These are phyloP conservation scores for Lagorchestes hirsutus DNA, from an alignment of 2,797 vertebrate genomes.

Conservation along the genomic window DNA sequence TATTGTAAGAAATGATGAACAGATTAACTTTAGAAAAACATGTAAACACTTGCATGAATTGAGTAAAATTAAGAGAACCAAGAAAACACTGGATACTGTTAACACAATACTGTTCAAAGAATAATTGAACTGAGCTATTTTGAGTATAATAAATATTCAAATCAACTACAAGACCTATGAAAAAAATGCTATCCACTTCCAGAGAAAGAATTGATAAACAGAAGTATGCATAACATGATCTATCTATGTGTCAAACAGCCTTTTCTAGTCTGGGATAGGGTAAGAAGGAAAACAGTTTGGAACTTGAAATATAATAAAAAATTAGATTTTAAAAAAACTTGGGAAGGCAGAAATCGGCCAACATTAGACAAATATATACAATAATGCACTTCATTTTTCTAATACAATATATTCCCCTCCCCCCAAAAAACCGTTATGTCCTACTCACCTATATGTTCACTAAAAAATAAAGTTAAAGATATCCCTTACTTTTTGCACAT, in stretches of 20 bases:
- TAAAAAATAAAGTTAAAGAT: constrained; percentile 28
- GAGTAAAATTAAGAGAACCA: not conserved
- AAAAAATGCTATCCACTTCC: not conserved
- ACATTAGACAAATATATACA: not conserved
- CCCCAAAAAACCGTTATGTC: not conserved
- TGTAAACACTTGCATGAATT: not conserved
- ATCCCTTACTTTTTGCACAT: constrained; percentile 98
- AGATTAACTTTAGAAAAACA: not conserved
- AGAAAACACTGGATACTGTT: not conserved
- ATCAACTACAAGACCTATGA: not conserved
- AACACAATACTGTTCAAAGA: not conserved
- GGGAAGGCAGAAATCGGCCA: not conserved
- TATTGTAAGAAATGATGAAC: not conserved
- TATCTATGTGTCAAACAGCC: not conserved
- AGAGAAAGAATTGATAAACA: not conserved
- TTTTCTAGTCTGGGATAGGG: not conserved
- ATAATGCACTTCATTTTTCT: not conserved
- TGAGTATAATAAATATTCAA: not conserved
- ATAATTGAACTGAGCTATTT: not conserved
- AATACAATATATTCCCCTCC: not conserved
- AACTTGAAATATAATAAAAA: not conserved
- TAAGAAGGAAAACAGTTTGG: not conserved
- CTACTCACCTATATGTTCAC: not conserved
- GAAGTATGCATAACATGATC: not conserved
- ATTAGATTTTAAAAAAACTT: not conserved